Evolutionary conservation across 2,797 vertebrate species (phyloP).

Genomic region (Pristis pectinata): DNA sequence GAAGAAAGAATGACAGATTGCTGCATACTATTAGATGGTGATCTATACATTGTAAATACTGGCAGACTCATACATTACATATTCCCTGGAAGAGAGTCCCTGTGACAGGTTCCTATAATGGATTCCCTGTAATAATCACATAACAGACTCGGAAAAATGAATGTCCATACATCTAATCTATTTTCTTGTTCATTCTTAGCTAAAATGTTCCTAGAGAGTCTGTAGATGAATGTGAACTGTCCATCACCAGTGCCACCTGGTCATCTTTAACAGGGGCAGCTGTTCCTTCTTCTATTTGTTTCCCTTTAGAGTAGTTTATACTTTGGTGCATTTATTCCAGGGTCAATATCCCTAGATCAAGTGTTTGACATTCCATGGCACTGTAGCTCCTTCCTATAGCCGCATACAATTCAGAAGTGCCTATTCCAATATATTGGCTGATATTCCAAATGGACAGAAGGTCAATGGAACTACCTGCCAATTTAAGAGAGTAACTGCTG

Average conservation of each 20-base stretch:
- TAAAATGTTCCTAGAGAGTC: not conserved
- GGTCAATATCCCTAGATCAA: not conserved
- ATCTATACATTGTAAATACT: not conserved
- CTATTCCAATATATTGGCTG: not conserved
- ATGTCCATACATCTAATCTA: not conserved
- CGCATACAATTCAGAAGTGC: not conserved
- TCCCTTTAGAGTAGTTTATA: not conserved
- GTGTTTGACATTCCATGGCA: not conserved
- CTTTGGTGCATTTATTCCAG: not conserved
- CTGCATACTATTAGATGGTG: not conserved
- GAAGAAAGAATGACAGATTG: not conserved
- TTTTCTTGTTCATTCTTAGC: not conserved
- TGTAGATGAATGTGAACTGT: not conserved
- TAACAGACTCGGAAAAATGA: not conserved
- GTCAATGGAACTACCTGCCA: not conserved
- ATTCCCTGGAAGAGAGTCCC: not conserved
- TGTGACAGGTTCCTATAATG: too few relatives aligned
- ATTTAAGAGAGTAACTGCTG: not conserved
- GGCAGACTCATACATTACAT: not conserved
- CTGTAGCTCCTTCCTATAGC: not conserved
- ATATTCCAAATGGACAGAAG: not conserved
- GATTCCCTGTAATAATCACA: not conserved
- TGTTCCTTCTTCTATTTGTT: not conserved
- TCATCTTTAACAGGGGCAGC: not conserved
- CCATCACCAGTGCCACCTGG: not conserved